Base-by-base conservation (phyloP, 2,888 invertebrate species). In the Spatulosminthurus flaviceps region DNA sequence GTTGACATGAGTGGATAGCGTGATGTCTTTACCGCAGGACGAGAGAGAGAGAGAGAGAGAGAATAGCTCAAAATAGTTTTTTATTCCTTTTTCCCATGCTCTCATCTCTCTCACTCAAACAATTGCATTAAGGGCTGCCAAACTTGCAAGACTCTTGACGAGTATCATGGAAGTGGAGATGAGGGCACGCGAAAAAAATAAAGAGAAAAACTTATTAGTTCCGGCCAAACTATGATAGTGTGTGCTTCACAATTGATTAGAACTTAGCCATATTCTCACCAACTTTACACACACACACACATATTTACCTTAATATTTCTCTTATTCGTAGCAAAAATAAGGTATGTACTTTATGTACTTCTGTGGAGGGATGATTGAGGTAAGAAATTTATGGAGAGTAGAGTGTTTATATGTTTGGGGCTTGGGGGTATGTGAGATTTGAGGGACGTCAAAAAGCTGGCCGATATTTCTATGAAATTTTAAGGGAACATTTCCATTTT, bases 241-340 rank as follows among this genome's bases (percentile, higher is more conserved):
- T 51, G 51, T 51, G n/a, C 51, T 51, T 51, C 51, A 51, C 5
- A 51, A 51, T 51, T 51, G 51, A 51, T 51, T 51, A 51, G 9
- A 51, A 51, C 51, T 51, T 51, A 2, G 19, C 51, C n/a, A n/a
- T 51, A 51, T 51, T 51, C 51, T 19, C 51, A 51, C 51, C 51
- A 51, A 51, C 9, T 51, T 51, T n/a, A n/a, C n/a, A n/a, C n/a
- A n/a, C n/a, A n/a, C n/a, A 51, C 51, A 51, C 51, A 51, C 16
- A 11, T 51, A n/a, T 51, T 51, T 51, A 2, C 51, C 51, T 2
- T 51, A n/a, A n/a, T n/a, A n/a, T n/a, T n/a, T n/a, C n/a, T n/a
- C n/a, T n/a, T n/a, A n/a, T n/a, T n/a, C n/a, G n/a, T n/a, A n/a
- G n/a, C n/a, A n/a, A n/a, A n/a, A n/a, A n/a, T n/a, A n/a, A n/a